A percentile compares a stretch with the other conserved stretches of the same genome.
These are phyloP conservation scores for Xestia sexstrigata DNA, from an alignment of 2,888 invertebrate species.

Conservation along the genomic window DNA sequence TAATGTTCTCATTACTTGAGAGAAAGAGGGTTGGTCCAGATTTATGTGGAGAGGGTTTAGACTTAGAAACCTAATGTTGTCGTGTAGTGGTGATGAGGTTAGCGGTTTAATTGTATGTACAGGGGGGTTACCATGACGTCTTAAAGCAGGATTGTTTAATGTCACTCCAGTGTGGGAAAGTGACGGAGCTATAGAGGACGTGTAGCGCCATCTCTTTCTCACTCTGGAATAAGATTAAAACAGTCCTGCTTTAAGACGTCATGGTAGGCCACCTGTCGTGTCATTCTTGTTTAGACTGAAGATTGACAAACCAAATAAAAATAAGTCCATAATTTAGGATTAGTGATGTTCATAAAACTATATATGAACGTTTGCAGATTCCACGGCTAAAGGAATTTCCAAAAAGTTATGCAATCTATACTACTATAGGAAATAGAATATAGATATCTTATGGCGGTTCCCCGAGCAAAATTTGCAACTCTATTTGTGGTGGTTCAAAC, in stretches of 20 bases:
- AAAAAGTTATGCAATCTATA: not conserved
- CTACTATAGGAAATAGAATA: not conserved
- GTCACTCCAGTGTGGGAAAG: too few species aligned
- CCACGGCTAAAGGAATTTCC: not conserved
- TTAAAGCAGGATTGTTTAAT: too few species aligned
- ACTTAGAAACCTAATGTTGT: slow-evolving; percentile 25
- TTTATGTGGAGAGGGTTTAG: slow-evolving; percentile 70
- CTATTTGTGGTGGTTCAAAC: too few species aligned
- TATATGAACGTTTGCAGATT: not conserved
- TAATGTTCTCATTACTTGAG: slow-evolving; percentile 88
- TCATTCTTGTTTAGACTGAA: not conserved
- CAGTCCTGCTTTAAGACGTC: too few species aligned
- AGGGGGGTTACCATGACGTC: too few species aligned
- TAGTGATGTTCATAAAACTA: not conserved
- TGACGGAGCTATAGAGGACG: too few species aligned
- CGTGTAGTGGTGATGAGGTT: slow-evolving; percentile 29
- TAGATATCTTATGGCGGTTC: too few species aligned
- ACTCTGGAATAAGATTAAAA: too few species aligned
- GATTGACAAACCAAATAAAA: not conserved
- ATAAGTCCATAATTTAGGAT: not conserved
- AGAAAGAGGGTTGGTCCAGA: slow-evolving; percentile 81
- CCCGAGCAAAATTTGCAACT: too few species aligned
- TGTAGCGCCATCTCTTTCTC: too few species aligned
- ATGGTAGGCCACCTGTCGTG: too few species aligned
- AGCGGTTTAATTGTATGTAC: slow-evolving; percentile 24